These are phyloP conservation scores for Gobius niger DNA, from an alignment of 2,113 vertebrate species.

Conservation along the genomic window DNA sequence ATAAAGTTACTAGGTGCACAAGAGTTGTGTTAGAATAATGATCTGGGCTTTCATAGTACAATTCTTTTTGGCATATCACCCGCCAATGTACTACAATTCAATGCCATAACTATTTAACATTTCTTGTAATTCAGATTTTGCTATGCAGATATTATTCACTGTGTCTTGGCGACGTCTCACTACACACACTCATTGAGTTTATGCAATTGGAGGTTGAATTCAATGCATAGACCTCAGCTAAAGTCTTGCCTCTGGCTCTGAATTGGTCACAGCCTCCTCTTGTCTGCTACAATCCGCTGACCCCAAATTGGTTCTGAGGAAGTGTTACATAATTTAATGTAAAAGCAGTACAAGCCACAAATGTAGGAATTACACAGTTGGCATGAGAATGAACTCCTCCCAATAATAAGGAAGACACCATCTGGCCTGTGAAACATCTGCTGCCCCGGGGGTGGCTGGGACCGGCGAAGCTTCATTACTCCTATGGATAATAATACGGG, in stretches of 20 bases:
- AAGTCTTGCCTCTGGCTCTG: background rate
- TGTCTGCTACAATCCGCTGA: conserved; percentile 20
- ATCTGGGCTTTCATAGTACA: too few species aligned
- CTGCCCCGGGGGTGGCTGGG: conserved; percentile 69
- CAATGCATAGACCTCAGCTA: background rate
- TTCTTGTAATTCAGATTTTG: too few species aligned
- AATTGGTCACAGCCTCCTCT: conserved; percentile 1
- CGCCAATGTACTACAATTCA: too few species aligned
- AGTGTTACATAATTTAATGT: conserved; percentile 29
- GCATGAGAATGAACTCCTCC: conserved; percentile 27
- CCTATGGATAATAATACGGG: conserved; percentile 76
- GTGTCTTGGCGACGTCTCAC: too few species aligned
- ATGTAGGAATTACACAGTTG: conserved; percentile 39
- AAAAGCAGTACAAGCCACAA: conserved; percentile 45
- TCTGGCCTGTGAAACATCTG: conserved; percentile 79
- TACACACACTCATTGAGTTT: background rate
- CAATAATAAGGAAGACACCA: conserved; percentile 64
- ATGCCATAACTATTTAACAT: too few species aligned
- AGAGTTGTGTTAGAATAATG: too few species aligned
- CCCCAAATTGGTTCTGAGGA: conserved; percentile 23
- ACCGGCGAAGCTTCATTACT: conserved; percentile 63
- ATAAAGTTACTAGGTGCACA: too few species aligned
- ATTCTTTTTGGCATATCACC: too few species aligned
- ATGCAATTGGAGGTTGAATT: background rate
- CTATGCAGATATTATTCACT: too few species aligned